A percentile compares a stretch with the other conserved stretches of the same genome.
Evolutionary conservation across 2,113 vertebrate species (phyloP).

Genomic region (Lanius collurio): DNA sequence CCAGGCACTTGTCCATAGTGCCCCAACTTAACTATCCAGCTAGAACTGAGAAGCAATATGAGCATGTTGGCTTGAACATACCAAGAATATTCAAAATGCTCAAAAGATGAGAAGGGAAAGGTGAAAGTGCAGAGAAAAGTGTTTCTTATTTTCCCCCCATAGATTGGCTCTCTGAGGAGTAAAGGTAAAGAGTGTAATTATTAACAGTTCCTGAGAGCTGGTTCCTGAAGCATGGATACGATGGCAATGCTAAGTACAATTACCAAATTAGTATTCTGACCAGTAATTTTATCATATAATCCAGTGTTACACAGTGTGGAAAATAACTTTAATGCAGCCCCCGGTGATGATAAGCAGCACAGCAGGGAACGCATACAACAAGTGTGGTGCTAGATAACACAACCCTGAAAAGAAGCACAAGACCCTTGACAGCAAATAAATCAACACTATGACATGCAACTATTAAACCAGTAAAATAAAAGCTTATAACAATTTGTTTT

Average conservation of each 20-base stretch:
- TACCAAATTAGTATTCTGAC: not conserved
- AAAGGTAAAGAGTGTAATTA: not conserved
- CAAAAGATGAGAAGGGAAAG: not conserved
- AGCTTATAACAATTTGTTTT: not conserved
- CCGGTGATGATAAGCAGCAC: not conserved
- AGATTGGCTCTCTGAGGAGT: not conserved
- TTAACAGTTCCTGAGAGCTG: not conserved
- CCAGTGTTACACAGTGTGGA: not conserved
- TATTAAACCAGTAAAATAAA: not conserved
- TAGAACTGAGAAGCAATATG: not conserved
- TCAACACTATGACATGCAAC: not conserved
- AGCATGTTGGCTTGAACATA: not conserved
- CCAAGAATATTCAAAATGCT: not conserved
- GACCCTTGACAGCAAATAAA: not conserved
- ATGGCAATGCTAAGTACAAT: not conserved
- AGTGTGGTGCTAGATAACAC: not conserved
- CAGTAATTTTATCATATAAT: not conserved
- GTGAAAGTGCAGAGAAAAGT: not conserved
- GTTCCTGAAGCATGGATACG: not conserved
- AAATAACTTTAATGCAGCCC: not conserved
- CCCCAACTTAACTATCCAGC: not conserved
- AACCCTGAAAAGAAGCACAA: not conserved
- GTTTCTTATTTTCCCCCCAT: not conserved
- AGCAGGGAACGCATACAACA: not conserved
- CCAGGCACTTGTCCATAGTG: not conserved